A percentile compares a stretch with the other conserved stretches of the same genome.
Evolutionary conservation across 2,888 invertebrate genomes (phyloP).

Genomic region (Plutella xylostella): DNA sequence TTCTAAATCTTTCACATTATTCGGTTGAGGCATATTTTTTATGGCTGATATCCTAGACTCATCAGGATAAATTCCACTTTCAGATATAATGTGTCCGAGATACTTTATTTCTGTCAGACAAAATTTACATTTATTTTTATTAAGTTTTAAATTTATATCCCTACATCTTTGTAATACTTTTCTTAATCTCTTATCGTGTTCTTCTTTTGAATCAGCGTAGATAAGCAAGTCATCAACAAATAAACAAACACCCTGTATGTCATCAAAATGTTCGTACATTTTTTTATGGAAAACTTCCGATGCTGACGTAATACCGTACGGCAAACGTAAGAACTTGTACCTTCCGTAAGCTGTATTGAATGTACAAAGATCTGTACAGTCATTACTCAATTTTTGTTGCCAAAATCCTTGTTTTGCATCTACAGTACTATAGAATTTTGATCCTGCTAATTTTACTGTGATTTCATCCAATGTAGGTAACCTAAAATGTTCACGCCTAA

Average conservation of each 20-base stretch:
- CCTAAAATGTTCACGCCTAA: slow-evolving; percentile 15
- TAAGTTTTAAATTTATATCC: slow-evolving; percentile 3
- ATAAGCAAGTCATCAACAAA: slow-evolving; percentile 10
- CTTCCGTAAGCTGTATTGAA: slow-evolving; percentile 1
- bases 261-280: slow-evolving; percentile 8
- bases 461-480: slow-evolving; percentile 16
- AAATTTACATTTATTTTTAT: slow-evolving; percentile 3
- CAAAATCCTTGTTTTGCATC: slow-evolving; percentile 2
- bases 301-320: slow-evolving; percentile 20
- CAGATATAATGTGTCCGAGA: slow-evolving; percentile 1
- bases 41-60: slow-evolving; percentile 16
- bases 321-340: slow-evolving; percentile 13
- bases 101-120: slow-evolving; percentile 1
- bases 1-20: slow-evolving; percentile 17
- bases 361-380: slow-evolving; percentile 1
- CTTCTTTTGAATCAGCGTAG: slow-evolving; percentile 6
- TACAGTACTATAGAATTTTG: neutral
- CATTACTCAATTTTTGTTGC: neutral
- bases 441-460: slow-evolving; percentile 9
- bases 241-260: slow-evolving; percentile 9
- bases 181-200: slow-evolving; percentile 9
- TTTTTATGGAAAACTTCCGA: slow-evolving; percentile 21
- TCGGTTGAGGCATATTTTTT: slow-evolving; percentile 18
- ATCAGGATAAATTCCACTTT: slow-evolving; percentile 14
- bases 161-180: slow-evolving; percentile 9